Percentiles rank a stretch among this genome's conserved stretches.
Evolutionary conservation across 2,113 vertebrate genomes (phyloP).

Genomic region (Corydoras sp.): DNA sequence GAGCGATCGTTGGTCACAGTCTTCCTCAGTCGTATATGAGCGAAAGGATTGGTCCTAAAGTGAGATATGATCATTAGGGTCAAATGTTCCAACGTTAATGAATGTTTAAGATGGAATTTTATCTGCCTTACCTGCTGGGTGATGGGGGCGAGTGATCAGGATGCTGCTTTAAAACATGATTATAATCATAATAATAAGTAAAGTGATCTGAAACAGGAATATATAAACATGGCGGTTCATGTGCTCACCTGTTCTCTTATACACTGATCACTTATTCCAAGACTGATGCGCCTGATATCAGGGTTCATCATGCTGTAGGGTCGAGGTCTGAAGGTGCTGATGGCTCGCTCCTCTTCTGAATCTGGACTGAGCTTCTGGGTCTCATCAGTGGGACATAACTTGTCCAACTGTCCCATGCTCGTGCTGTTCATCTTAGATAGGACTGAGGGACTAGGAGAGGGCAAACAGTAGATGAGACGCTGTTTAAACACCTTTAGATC

Average conservation of each 20-base stretch:
- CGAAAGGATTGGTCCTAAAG: slow-evolving; percentile 73
- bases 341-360: slow-evolving; percentile 57
- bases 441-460: slow-evolving; percentile 52
- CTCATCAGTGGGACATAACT: slow-evolving; percentile 44
- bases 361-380: slow-evolving; percentile 48
- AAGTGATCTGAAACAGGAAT: too few relatives aligned
- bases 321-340: slow-evolving; percentile 71
- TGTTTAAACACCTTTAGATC: too few relatives aligned
- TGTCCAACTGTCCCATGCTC: slow-evolving; percentile 69
- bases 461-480: not conserved
- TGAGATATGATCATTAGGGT: slow-evolving; percentile 1
- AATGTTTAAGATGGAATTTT: too few relatives aligned
- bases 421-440: slow-evolving; percentile 64
- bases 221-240: too few relatives aligned
- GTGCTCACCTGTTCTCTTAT: slow-evolving; percentile 21
- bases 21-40: slow-evolving; percentile 73
- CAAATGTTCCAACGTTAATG: not conserved
- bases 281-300: slow-evolving; percentile 62
- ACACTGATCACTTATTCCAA: slow-evolving; percentile 9
- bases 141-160: slow-evolving; percentile 50
- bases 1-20: slow-evolving; percentile 80
- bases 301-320: slow-evolving; percentile 77
- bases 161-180: too few relatives aligned
- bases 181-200: too few relatives aligned
- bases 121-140: slow-evolving; percentile 60